Base-by-base conservation (phyloP, 2,113 vertebrate species). In the Poicephalus meyeri region DNA sequence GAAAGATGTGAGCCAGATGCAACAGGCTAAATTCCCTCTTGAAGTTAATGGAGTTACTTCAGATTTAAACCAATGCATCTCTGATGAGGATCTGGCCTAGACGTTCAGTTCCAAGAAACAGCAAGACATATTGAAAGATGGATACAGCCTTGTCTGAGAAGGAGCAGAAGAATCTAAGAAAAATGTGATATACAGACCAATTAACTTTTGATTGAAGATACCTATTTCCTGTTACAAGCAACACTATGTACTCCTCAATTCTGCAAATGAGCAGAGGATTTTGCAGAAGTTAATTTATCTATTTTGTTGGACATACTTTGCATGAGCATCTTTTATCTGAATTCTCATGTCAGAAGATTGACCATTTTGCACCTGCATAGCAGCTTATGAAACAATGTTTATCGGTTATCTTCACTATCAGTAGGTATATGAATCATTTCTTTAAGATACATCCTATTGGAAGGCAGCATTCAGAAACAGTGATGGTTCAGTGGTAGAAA, bases 1-100 rank as follows among this genome's bases (percentile, higher is more conserved):
- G 69, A 86, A 96, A 96, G 86, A 95, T 93, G 94, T 91, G 94
- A 95, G 95, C 93, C 94, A 97, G 94, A 94, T 92, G 86, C 96
- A 96, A 86, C 70, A 68, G 73, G 86, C 83, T 88, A 69, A 96
- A 95, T 81, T 95, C 82, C 88, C 92, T 92, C 92, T 91, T 91
- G 88, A 95, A 96, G 83, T 91, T 92, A 87, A 96, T 95, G 90
- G 93, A 91, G 64, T 94, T 90, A 60, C 69, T 94, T 92, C 88
- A 89, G 16, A 78, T 88, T 94, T 74, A 79, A 90, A 93, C 86
- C 83, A 49, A 80, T 90, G 88, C 74, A 86, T 86, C 82, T 88
- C 64, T 3, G 2, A 49, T 47, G 89, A 94, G 68, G 61, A 89
- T 86, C 91, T 85, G 64, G 50, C 41, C 86, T 69, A 47, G 55